A percentile compares a stretch with the other conserved stretches of the same genome.
Conservation (phyloP, 2,888 invertebrate species). For the Hypolimnas misippus region DNA sequence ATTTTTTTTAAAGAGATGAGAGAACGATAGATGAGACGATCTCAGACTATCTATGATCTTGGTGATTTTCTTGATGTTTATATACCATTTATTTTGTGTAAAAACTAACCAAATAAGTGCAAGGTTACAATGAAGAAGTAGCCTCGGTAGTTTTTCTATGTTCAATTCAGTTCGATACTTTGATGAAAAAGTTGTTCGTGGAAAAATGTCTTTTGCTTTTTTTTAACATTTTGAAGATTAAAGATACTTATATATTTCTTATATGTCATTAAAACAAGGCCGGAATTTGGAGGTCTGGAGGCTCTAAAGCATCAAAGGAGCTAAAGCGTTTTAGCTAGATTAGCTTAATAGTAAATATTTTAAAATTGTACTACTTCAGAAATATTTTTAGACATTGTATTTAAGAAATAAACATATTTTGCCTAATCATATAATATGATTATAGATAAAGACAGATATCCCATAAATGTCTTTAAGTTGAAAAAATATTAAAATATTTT, state of each 20-base stretch:
- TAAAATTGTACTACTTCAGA: too few relatives aligned
- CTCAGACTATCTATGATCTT: slow-evolving; percentile 47
- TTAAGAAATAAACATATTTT: too few relatives aligned
- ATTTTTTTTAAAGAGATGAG: slow-evolving; percentile 11
- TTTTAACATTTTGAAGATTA: not conserved
- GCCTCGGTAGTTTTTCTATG: slow-evolving; percentile 54
- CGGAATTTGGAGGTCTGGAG: too few relatives aligned
- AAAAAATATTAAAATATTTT: too few relatives aligned
- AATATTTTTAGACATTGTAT: too few relatives aligned
- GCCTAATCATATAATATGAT: too few relatives aligned
- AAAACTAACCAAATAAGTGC: slow-evolving; percentile 55
- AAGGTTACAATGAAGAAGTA: slow-evolving; percentile 47
- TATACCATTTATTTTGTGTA: slow-evolving; percentile 49
- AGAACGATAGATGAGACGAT: slow-evolving; percentile 14
- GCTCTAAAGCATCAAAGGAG: too few relatives aligned
- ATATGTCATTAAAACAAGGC: not conserved
- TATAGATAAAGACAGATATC: too few relatives aligned
- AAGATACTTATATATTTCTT: not conserved
- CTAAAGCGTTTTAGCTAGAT: too few relatives aligned
- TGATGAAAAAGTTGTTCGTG: slow-evolving; percentile 17
- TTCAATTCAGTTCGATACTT: slow-evolving; percentile 6
- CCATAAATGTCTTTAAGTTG: too few relatives aligned
- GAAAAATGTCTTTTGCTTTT: slow-evolving; percentile 9
- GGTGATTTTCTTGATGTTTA: slow-evolving; percentile 43
- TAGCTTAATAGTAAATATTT: too few relatives aligned